These are phyloP conservation scores for Caerostris extrusa DNA, from an alignment of 1,140 invertebrate species.

Conservation along the genomic window DNA sequence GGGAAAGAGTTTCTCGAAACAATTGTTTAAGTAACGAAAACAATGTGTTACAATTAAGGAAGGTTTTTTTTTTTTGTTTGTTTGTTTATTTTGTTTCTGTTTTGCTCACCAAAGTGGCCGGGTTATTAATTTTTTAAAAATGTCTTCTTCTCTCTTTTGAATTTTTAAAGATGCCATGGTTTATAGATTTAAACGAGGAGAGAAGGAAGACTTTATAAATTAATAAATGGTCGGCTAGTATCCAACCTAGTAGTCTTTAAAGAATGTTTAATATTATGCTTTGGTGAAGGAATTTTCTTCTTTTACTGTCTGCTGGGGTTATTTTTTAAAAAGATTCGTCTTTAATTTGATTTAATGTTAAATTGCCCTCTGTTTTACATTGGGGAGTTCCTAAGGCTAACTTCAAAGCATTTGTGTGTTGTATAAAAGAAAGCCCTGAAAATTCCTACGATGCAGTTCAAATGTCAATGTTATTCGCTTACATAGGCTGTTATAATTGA, in stretches of 20 bases:
- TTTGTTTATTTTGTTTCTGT: background rate
- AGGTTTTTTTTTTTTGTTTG: background rate
- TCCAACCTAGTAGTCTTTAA: background rate
- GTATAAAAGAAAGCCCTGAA: too few relatives aligned
- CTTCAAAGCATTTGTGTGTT: too few relatives aligned
- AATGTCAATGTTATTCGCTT: too few relatives aligned
- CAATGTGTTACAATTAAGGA: conserved; percentile 46
- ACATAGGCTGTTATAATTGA: too few relatives aligned
- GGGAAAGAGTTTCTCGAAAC: conserved; percentile 37
- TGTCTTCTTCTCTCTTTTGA: background rate
- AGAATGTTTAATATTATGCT: background rate
- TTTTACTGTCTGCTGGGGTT: too few relatives aligned
- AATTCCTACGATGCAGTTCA: too few relatives aligned
- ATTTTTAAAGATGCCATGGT: conserved; percentile 24
- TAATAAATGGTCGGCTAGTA: background rate
- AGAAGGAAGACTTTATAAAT: background rate
- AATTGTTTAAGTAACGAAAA: conserved; percentile 61
- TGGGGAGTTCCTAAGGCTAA: too few relatives aligned
- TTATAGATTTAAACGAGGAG: background rate
- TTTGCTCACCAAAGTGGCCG: background rate
- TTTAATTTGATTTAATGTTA: too few relatives aligned
- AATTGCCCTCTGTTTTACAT: too few relatives aligned
- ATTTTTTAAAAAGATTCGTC: too few relatives aligned
- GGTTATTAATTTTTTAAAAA: conserved; percentile 36
- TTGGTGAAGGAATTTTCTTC: too few relatives aligned